Percentiles rank a stretch among this genome's conserved stretches.
Conservation (phyloP, 1,140 invertebrate species). For the Ptiloglossa arizonensis region DNA sequence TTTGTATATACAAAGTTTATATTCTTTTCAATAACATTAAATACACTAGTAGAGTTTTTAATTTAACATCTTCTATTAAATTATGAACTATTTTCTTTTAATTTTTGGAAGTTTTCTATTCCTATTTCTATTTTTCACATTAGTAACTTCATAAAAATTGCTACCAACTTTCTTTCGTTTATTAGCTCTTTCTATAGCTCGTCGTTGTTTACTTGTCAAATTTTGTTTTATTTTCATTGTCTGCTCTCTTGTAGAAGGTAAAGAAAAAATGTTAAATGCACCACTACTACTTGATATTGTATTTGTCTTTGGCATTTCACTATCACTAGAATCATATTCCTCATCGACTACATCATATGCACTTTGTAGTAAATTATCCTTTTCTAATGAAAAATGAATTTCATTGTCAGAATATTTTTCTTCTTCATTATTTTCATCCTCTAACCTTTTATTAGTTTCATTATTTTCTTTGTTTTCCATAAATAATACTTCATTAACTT, state of each 20-base stretch:
- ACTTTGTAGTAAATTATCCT: slow-evolving; percentile 76
- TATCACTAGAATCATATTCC: slow-evolving; percentile 77
- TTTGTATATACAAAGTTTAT: background rate
- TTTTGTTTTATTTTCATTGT: slow-evolving; percentile 78
- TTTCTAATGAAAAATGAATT: slow-evolving; percentile 67
- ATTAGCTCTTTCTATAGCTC: slow-evolving; percentile 87
- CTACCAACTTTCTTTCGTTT: slow-evolving; percentile 94
- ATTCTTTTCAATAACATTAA: background rate
- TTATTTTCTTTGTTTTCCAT: slow-evolving; percentile 57
- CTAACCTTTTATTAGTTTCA: slow-evolving; percentile 21
- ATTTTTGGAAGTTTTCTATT: slow-evolving; percentile 82
- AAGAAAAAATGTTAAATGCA: slow-evolving; percentile 83
- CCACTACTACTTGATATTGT: slow-evolving; percentile 85
- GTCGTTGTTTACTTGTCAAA: slow-evolving; percentile 89
- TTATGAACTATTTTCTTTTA: slow-evolving; percentile 56
- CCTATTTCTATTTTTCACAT: slow-evolving; percentile 95
- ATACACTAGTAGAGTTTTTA: background rate
- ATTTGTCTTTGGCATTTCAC: slow-evolving; percentile 75
- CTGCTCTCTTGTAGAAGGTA: slow-evolving; percentile 62
- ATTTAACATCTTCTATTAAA: background rate
- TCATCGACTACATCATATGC: slow-evolving; percentile 75
- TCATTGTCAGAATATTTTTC: slow-evolving; percentile 35
- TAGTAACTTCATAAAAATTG: slow-evolving; percentile 95
- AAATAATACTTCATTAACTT: background rate
- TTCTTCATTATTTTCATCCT: slow-evolving; percentile 66